These are phyloP conservation scores for Bombus sylvicola DNA, from an alignment of 1,140 invertebrate species.

Conservation along the genomic window DNA sequence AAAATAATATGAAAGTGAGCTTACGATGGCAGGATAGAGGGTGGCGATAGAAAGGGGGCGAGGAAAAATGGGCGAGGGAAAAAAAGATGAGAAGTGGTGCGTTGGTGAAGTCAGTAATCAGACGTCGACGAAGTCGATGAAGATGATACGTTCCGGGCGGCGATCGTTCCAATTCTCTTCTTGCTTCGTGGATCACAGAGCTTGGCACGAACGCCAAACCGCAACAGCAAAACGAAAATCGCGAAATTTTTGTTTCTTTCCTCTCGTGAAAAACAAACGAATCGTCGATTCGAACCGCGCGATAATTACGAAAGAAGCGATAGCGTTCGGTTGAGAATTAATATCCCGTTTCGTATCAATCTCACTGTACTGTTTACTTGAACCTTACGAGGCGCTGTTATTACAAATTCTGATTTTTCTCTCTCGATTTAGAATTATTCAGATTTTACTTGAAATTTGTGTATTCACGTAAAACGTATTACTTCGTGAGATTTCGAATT, in stretches of 20 bases:
- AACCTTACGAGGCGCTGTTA: neutral
- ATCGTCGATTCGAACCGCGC: neutral
- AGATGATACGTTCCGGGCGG: neutral
- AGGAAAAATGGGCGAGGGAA: neutral
- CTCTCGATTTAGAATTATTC: neutral
- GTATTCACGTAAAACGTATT: neutral
- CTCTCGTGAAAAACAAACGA: neutral
- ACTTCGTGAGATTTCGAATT: neutral
- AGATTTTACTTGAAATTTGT: neutral
- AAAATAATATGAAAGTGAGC: neutral
- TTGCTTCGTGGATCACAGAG: neutral
- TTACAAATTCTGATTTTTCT: neutral
- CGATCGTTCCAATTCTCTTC: neutral
- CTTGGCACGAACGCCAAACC: no score
- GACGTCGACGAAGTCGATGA: neutral
- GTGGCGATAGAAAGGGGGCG: neutral
- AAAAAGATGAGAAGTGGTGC: neutral
- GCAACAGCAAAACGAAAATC: neutral
- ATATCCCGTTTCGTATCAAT: neutral
- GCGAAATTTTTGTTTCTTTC: neutral
- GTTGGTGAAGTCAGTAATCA: neutral
- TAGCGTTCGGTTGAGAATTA: neutral
- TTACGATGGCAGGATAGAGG: neutral
- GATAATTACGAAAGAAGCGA: neutral
- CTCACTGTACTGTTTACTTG: no score